Base-by-base conservation (phyloP, 2,888 invertebrate species). In the Dryobotodes eremita region DNA sequence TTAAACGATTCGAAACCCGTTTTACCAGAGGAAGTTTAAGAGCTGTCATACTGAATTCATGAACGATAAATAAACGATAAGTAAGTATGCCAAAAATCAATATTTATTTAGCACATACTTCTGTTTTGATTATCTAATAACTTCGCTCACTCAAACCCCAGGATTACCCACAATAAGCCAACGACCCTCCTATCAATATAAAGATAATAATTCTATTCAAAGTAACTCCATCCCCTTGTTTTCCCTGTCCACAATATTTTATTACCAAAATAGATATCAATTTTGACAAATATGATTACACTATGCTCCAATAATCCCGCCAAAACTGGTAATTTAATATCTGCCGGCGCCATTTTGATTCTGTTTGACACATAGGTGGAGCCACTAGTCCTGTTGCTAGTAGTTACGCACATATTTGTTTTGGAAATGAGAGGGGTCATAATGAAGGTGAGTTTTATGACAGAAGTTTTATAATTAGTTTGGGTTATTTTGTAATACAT, bases 201-300 rank as follows among this genome's bases (percentile, higher is more conserved):
- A 80, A 72, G 71, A 84, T 79, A 80, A 84, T 82, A 75, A 79
- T 82, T 77, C 69, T 13, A 87, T 80, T 85, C 73, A 83, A 73
- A 79, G 55, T 69, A 69, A 66, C 70, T 65, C 17, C 23, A 62
- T 69, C 80, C 90, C 90, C 86, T 87, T 88, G 88, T 90, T 89
- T 90, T 90, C 83, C 84, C 82, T 64, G 77, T 75, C 84, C 77
- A 53, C 78, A 73, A 83, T 82, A 86, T 89, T 90, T 88, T 89
- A 91, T 90, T 90, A 89, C 86, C 81, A 87, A 89, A 91, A 89
- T 89, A 88, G 86, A 90, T 91, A 92, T 89, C 86, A 91, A 89
- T 91, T 92, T 89, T 90, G 87, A 84, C 86, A 91, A 92, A 92
- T 92, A 90, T 77, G 89, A 92, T 92, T 91, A 90, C 87, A 74